Percentiles rank a stretch among this genome's conserved stretches.
phyloP scores from a whole-genome alignment of 2,888 invertebrate genomes.

The Lucinisca nassula region DNA sequence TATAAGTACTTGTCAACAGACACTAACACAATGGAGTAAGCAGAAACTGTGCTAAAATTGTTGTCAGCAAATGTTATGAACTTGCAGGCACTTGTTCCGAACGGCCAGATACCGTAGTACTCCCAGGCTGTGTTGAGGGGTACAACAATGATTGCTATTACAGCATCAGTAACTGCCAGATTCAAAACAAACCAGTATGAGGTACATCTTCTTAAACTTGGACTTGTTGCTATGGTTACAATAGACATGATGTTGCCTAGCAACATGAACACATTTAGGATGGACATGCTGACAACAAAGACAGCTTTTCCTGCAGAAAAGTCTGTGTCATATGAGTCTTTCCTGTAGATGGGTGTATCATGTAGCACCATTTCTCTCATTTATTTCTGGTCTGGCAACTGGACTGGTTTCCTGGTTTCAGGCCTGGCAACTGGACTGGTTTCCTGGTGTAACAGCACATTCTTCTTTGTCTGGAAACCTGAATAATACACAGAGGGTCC shows the following conservation, averaged over 20 bases:
- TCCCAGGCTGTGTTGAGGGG: constrained; percentile 77
- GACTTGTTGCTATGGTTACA: constrained; percentile 68
- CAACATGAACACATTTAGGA: constrained; percentile 72
- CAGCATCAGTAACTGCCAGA: constrained; percentile 71
- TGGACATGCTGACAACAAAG: constrained; percentile 61
- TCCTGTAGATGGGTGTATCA: constrained; percentile 51
- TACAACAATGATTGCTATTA: constrained; percentile 70
- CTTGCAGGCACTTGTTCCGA: constrained; percentile 63
- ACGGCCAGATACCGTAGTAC: constrained; percentile 71
- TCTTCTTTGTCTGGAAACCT: no score
- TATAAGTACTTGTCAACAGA: constrained; percentile 76
- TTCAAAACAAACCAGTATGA: constrained; percentile 78
- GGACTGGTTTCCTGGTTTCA: no score
- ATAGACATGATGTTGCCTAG: constrained; percentile 73
- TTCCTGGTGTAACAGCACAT: no score
- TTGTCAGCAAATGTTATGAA: constrained; percentile 72
- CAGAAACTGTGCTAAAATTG: constrained; percentile 72
- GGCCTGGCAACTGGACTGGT: no score
- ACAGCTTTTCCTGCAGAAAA: constrained; percentile 62
- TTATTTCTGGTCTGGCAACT: no score
- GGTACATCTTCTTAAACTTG: constrained; percentile 53
- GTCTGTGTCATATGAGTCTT: constrained; percentile 64
- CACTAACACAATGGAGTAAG: constrained; percentile 73
- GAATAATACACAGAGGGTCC: no score
- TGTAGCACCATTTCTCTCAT: not conserved